Base-by-base conservation (phyloP, 2,797 vertebrate species). In the Acridotheres tristis region DNA sequence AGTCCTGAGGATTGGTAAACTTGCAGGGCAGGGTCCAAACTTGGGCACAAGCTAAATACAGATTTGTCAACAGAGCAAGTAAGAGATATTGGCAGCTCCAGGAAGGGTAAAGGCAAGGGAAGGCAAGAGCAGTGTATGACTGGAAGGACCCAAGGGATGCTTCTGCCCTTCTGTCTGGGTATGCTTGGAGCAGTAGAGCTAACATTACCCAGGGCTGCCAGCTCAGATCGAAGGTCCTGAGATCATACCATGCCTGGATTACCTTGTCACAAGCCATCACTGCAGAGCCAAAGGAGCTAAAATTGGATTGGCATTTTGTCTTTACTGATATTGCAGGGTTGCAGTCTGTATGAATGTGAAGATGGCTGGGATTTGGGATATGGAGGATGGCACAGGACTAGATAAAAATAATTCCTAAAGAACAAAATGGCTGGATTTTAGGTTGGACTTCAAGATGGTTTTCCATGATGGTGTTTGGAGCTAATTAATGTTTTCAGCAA, bases 221-320 rank as follows among this genome's bases (percentile, higher is more conserved):
- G 61, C 27, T 92, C 61, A 75, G 11, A 73, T 71, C 7, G 69
- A 8, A 55, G 4, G 5, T 48, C 57, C 43, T 65, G 47, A 86
- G 69, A 55, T 54, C 21, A 21, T 53, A 26, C 54, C 20, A 42
- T 84, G 84, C 61, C 91, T 95, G 79, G 71, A 62, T 89, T 95
- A 76, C 63, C 36, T 83, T 95, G 83, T 93, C 92, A 92, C 48
- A 92, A 86, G 21, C 67, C 68, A 75, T 68, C 78, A 50, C 53
- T 80, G 80, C 30, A 51, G 58, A 83, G 53, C 65, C 30, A 79
- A 12, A 8, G 90, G 54, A 69, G 8, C 57, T 87, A 32, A 92
- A 92, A 91, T 90, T 54, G 51, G 75, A 87, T 76, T 93, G 87
- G 17, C 50, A 38, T 92, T 86, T 95, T 92, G 71, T 91, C 78